Base-by-base conservation (phyloP, 1,140 invertebrate genomes). In the Solen grandis region DNA sequence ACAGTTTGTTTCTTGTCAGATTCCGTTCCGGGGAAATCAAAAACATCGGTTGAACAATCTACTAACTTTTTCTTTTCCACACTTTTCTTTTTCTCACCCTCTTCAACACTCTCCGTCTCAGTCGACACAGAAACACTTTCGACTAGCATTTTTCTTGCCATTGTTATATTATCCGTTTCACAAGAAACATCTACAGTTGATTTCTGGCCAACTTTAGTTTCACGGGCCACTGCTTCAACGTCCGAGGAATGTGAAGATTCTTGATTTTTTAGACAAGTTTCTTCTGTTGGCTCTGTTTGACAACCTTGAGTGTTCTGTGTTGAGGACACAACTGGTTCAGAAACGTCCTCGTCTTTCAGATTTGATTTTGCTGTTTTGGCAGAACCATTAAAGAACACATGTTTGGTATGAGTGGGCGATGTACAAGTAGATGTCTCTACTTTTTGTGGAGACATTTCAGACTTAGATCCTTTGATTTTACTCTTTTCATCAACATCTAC, bases 291-390 rank as follows among this genome's bases (percentile, higher is more conserved):
- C 35, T 78, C 75, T 5, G 75, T 78, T 78, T 78, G 75, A 29
- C 75, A 78, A 13, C 75, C 75, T 78, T 78, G 75, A 3, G 75
- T 78, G 35, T 78, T 78, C 57, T 78, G 75, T 3, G 75, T 78
- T 5, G 75, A 78, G 10, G 75, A 78, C n/a, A 78, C 75, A 29
- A 78, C 75, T 25, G 75, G 75, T 59, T 78, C 75, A 57, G 75
- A 78, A 38, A 78, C 69, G 27, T 68, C 75, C 19, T 78, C 63
- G 13, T 78, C 65, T 25, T 54, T 68, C 16, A 59, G 36, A 36
- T 50, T 27, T 1, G 60, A 66, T 25, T 69, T 78, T 33, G 65
- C 19, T 8, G 41, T 10, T 46, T 46, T 46, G 41, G 8, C 19
- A 46, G 8, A 8, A 46, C 19, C 41, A 8, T 46, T 46, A 10